phyloP scores from a whole-genome alignment of 1,140 invertebrate species.

The Dinoponera quadriceps region DNA sequence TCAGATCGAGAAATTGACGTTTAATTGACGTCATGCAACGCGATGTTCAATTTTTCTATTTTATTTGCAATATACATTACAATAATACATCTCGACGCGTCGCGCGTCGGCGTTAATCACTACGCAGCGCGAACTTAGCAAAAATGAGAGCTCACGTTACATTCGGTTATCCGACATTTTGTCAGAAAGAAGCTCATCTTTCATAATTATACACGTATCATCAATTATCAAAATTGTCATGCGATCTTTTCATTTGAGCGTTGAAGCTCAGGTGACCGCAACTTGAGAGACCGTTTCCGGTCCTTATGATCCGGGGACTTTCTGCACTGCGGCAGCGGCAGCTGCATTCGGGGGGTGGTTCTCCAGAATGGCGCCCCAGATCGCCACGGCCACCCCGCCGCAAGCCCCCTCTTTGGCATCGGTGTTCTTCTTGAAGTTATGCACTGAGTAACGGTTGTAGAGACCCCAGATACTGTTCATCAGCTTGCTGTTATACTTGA shows the following conservation, averaged over 20 bases:
- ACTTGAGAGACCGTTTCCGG: neutral
- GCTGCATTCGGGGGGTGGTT: constrained; percentile 34
- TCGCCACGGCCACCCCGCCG: constrained; percentile 62
- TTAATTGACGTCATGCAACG: too few species aligned
- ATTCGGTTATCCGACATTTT: neutral
- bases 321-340: constrained; percentile 19
- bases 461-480: constrained; percentile 96
- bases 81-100: neutral
- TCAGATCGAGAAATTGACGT: too few species aligned
- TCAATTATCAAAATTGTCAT: neutral
- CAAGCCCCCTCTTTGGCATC: constrained; percentile 84
- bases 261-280: neutral
- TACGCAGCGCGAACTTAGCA: neutral
- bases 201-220: constrained; percentile 2
- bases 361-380: constrained; percentile 61
- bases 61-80: neutral
- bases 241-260: neutral
- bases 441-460: constrained; percentile 94
- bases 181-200: neutral
- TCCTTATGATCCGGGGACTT: constrained; percentile 4
- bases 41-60: neutral
- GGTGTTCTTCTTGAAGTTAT: constrained; percentile 93
- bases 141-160: neutral
- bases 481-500: constrained; percentile 93
- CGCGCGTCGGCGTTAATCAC: neutral